Conservation (phyloP, 1,140 invertebrate species). For the Brachystomella parvula region DNA sequence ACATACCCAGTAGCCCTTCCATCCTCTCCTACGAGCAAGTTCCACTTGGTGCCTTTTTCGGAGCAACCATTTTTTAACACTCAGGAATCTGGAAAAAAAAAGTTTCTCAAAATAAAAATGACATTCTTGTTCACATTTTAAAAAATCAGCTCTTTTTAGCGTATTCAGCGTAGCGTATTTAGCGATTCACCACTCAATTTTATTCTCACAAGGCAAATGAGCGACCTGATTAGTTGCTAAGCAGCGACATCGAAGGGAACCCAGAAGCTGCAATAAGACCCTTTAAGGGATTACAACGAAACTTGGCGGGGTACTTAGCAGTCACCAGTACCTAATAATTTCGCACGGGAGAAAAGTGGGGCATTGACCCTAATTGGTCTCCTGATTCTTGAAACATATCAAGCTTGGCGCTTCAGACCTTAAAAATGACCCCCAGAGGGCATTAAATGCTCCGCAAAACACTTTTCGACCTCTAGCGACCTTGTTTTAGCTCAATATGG, state of each 20-base stretch:
- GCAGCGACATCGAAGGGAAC: neutral
- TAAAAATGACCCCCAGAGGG: too few relatives aligned
- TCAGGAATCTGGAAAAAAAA: constrained; percentile 68
- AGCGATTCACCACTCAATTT: neutral
- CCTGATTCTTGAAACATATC: too few relatives aligned
- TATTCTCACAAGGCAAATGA: neutral
- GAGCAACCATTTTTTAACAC: constrained; percentile 96
- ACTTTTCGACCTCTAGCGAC: too few relatives aligned
- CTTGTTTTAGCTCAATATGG: too few relatives aligned
- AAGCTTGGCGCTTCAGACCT: too few relatives aligned
- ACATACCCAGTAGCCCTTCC: constrained; percentile 94
- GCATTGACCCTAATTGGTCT: too few relatives aligned
- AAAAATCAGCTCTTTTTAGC: too few relatives aligned
- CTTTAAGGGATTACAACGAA: neutral
- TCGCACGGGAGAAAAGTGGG: too few relatives aligned
- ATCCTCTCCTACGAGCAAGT: constrained; percentile 84
- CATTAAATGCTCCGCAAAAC: too few relatives aligned
- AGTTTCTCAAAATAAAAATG: neutral
- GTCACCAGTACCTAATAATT: neutral
- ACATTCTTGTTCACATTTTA: neutral
- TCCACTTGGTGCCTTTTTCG: constrained; percentile 95
- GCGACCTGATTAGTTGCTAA: neutral
- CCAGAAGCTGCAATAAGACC: neutral
- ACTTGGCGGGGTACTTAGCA: neutral
- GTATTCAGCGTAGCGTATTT: too few relatives aligned